Conservation (phyloP, 2,113 vertebrate genomes). For the Otocyon megalotis region DNA sequence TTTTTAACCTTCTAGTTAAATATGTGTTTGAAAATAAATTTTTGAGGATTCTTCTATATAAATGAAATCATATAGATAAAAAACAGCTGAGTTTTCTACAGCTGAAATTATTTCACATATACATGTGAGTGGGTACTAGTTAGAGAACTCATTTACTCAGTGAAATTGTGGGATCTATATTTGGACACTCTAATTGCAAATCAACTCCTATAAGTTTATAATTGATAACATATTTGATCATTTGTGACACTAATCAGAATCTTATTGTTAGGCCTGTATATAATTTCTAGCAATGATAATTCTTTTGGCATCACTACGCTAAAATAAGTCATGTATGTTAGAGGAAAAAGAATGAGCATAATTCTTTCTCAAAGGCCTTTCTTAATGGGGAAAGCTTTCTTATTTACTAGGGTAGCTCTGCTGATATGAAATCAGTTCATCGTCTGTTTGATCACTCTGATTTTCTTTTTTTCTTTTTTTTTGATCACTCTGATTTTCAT, state of each 20-base stretch:
- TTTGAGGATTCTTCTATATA: slow-evolving; percentile 40
- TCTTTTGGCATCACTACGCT: slow-evolving; percentile 21
- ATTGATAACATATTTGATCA: slow-evolving; percentile 57
- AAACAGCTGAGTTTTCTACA: slow-evolving; percentile 64
- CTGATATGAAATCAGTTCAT: not conserved
- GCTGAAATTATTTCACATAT: slow-evolving; percentile 46
- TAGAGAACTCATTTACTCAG: slow-evolving; percentile 62
- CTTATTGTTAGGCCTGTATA: slow-evolving; percentile 50
- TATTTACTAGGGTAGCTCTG: not conserved
- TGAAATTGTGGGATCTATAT: slow-evolving; percentile 64
- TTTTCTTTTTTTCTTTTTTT: not conserved
- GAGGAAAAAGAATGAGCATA: not conserved
- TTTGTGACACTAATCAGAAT: slow-evolving; percentile 65
- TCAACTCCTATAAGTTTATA: slow-evolving; percentile 67
- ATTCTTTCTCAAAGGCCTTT: not conserved
- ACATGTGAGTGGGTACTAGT: slow-evolving; percentile 35
- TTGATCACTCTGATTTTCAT: not conserved
- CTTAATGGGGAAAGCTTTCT: not conserved
- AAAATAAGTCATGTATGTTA: not conserved
- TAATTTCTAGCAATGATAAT: not conserved
- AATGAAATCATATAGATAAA: slow-evolving; percentile 61
- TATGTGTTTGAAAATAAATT: slow-evolving; percentile 43
- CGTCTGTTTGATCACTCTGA: not conserved
- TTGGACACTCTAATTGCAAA: slow-evolving; percentile 66
- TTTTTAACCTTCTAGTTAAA: slow-evolving; percentile 58